phyloP scores from a whole-genome alignment of 2,113 vertebrate species.

The Charina bottae region DNA sequence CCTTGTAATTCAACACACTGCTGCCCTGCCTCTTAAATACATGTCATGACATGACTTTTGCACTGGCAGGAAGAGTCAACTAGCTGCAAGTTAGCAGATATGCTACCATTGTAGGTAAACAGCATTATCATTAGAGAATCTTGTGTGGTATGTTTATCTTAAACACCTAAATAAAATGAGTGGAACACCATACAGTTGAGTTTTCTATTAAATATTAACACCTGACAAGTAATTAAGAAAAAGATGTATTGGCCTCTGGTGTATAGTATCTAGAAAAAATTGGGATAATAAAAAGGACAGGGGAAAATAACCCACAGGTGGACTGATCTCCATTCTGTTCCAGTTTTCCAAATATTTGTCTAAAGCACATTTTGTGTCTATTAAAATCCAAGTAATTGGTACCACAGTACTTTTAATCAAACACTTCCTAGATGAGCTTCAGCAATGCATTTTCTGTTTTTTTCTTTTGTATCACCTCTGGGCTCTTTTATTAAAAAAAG shows the following conservation, averaged over 20 bases:
- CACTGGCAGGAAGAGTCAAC: conserved; percentile 14
- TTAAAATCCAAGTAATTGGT: conserved; percentile 31
- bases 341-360: conserved; percentile 31
- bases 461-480: too few relatives aligned
- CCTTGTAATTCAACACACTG: not conserved
- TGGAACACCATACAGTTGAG: conserved; percentile 13
- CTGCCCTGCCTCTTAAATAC: conserved; percentile 21
- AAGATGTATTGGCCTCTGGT: conserved; percentile 29
- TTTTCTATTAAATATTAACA: conserved; percentile 34
- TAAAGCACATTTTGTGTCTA: conserved; percentile 43
- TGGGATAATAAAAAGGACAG: not conserved
- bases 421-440: conserved; percentile 34
- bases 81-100: conserved; percentile 19
- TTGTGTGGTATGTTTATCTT: conserved; percentile 36
- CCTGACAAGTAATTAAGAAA: conserved; percentile 44
- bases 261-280: conserved; percentile 32
- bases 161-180: not conserved
- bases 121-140: not conserved
- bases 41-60: conserved; percentile 24
- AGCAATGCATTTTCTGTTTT: not conserved
- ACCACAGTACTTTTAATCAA: conserved; percentile 43
- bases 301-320: not conserved
- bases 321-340: not conserved
- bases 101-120: not conserved
- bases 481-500: conserved; percentile 7